Evolutionary conservation across 2,888 invertebrate species (phyloP).

Genomic region (Eupithecia centaureata): DNA sequence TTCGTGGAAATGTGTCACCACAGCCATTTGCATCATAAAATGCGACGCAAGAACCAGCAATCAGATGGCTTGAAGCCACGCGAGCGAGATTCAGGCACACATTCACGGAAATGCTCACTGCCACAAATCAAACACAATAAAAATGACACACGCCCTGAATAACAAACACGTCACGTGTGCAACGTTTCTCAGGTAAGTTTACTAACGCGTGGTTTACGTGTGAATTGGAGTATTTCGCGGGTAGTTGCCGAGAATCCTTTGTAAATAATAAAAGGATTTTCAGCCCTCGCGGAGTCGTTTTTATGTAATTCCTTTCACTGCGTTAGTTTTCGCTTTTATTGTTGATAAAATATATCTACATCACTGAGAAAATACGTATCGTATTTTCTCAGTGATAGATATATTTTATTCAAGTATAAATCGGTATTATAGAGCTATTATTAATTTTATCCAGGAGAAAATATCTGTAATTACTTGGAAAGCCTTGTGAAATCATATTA

Average conservation of each 20-base stretch:
- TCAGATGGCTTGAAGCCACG: not conserved
- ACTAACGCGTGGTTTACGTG: conserved; percentile 50
- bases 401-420: not conserved
- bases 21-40: conserved; percentile 1
- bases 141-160: conserved; percentile 27
- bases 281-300: conserved; percentile 52
- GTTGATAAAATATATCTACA: no score
- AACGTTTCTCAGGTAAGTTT: conserved; percentile 42
- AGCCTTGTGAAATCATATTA: not conserved
- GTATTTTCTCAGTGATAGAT: not conserved
- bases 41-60: not conserved
- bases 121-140: conserved; percentile 24
- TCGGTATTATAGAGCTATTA: not conserved
- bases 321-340: conserved; percentile 50
- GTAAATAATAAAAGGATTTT: conserved; percentile 65
- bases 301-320: conserved; percentile 51
- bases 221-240: conserved; percentile 59
- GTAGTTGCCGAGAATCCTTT: conserved; percentile 63
- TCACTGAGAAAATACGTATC: conserved; percentile 40
- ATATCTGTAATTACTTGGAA: not conserved
- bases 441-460: not conserved
- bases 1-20: not conserved
- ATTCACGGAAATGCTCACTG: not conserved
- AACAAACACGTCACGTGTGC: conserved; percentile 29
- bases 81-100: conserved; percentile 6